Base-by-base conservation (phyloP, 2,113 vertebrate species). In the Percina caprodes region DNA sequence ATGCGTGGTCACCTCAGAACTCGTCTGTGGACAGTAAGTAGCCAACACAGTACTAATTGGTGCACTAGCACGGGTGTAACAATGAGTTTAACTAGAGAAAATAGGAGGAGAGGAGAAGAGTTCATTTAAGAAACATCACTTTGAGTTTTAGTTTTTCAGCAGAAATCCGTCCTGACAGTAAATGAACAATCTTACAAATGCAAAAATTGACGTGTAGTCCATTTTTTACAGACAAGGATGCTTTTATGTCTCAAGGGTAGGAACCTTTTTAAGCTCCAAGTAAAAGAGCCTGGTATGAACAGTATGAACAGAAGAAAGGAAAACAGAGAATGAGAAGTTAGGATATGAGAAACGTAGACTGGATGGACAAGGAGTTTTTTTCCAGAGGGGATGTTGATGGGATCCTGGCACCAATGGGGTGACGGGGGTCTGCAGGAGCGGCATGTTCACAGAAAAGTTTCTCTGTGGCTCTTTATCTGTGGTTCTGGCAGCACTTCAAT, bases 401-500 rank as follows among this genome's bases (percentile, higher is more conserved):
- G 87, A 88, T 85, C 77, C 82, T 90, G 91, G 89, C 88, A 92
- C 80, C 46, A 4, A 71, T 30, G 58, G 73, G 63, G 71, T 84
- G 84, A 63, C 55, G 80, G 69, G 86, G 84, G 87, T 85, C 85
- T 85, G 83, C 74, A 77, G 80, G 76, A 74, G 88, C 92, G 90
- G 92, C 90, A 79, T 87, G 92, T 92, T 94, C 90, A 95, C 93
- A 95, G 89, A 90, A 86, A 42, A 77, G 48, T 79, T 91, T 91
- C 92, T 93, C 93, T 94, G 88, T 91, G 90, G 82, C 86, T 90
- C 91, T 91, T 95, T 95, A 95, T 95, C 93, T 94, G 81, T 71
- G 56, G 55, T 39, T 48, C 88, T 95, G 95, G 95, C 94, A 93
- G 73, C 61, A 89, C 93, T 93, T 95, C 94, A 95, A 72, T 95